These are phyloP conservation scores for Tursiops truncatus DNA, from an alignment of 2,113 vertebrate genomes.

Conservation along the genomic window DNA sequence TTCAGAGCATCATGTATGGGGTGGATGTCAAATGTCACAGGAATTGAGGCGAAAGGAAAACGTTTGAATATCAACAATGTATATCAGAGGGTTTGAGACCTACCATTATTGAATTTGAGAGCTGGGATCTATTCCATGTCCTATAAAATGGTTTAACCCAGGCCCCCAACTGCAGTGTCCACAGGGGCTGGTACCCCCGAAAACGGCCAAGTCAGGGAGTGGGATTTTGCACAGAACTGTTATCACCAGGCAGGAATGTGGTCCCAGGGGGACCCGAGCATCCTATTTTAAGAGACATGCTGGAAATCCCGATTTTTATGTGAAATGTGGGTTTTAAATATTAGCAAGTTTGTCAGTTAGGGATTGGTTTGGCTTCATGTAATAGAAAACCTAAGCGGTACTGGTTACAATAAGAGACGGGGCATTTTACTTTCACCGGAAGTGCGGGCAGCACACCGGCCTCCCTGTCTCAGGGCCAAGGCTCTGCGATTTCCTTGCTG, in stretches of 20 bases:
- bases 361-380: neutral
- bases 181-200: accelerated
- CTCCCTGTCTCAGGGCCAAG: accelerated
- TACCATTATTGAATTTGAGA: neutral
- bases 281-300: neutral
- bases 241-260: accelerated
- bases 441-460: accelerated
- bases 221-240: accelerated
- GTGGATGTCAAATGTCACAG: neutral
- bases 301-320: neutral
- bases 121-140: neutral
- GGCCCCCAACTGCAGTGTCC: accelerated
- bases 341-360: neutral
- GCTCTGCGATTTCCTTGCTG: no score
- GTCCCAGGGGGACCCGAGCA: no score
- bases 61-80: accelerated
- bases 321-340: neutral
- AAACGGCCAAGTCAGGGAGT: accelerated
- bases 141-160: accelerated
- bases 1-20: neutral
- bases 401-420: neutral
- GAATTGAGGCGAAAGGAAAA: no score
- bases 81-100: neutral
- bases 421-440: accelerated
- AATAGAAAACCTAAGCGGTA: neutral